A percentile compares a stretch with the other conserved stretches of the same genome.
phyloP scores from a whole-genome alignment of 2,888 invertebrate genomes.

The Junonia oenone region DNA sequence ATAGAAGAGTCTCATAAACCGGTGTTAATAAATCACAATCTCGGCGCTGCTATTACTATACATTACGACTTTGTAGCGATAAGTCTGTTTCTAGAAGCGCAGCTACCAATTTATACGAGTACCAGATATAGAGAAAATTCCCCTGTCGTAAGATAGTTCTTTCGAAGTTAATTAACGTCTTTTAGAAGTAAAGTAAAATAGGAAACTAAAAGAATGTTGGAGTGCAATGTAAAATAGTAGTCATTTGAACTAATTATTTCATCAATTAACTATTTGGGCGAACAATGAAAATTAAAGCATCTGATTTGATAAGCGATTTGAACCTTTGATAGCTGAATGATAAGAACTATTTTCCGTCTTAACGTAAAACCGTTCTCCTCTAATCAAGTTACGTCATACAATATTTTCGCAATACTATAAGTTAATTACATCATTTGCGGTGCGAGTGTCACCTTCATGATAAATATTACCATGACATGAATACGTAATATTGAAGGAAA shows the following conservation, averaged over 20 bases:
- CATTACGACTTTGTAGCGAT: slow-evolving; percentile 8
- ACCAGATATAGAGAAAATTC: slow-evolving; percentile 7
- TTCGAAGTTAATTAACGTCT: not conserved
- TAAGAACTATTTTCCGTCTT: slow-evolving; percentile 6
- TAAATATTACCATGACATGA: slow-evolving; percentile 13
- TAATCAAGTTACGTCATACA: slow-evolving; percentile 21
- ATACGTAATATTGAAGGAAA: slow-evolving; percentile 1
- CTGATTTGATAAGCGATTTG: not conserved
- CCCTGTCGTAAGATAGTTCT: slow-evolving; percentile 1
- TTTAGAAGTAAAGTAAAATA: not conserved
- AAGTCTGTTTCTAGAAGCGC: slow-evolving; percentile 17
- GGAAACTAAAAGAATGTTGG: not conserved
- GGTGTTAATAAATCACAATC: slow-evolving; percentile 13
- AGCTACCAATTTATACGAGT: slow-evolving; percentile 1
- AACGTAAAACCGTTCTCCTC: slow-evolving; percentile 14
- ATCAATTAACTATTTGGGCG: not conserved
- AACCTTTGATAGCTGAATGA: not conserved
- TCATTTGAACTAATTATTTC: not conserved
- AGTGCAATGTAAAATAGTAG: not conserved
- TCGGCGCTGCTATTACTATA: slow-evolving; percentile 4
- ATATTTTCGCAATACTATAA: slow-evolving; percentile 25
- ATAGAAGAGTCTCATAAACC: slow-evolving; percentile 4
- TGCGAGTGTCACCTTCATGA: slow-evolving; percentile 27
- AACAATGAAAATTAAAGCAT: slow-evolving; percentile 1
- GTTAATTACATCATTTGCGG: slow-evolving; percentile 29